These are phyloP conservation scores for Apamea monoglypha DNA, from an alignment of 2,888 invertebrate species.

Conservation along the genomic window DNA sequence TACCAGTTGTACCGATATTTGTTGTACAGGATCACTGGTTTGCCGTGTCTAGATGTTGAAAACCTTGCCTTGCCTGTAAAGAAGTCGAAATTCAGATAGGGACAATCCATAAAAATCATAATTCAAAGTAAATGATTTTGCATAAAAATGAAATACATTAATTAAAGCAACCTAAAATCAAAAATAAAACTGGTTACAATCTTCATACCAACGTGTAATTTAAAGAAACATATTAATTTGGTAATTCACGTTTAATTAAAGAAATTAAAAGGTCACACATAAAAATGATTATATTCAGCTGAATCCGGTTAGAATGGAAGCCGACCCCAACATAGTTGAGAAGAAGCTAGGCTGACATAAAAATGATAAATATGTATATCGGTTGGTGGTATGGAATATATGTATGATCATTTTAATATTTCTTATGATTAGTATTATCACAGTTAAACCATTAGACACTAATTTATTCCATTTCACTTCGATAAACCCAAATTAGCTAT, in stretches of 20 bases:
- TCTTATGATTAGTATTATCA: neutral
- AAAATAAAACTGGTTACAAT: neutral
- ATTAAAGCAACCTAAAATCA: neutral
- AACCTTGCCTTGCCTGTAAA: conserved; percentile 54
- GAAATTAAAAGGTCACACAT: neutral
- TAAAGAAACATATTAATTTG: neutral
- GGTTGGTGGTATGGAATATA: neutral
- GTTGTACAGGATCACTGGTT: conserved; percentile 54
- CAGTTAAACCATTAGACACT: neutral
- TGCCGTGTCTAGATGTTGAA: conserved; percentile 46
- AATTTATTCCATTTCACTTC: neutral
- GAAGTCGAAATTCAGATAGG: neutral
- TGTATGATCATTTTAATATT: neutral
- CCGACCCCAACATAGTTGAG: too few relatives aligned
- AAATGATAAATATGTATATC: neutral
- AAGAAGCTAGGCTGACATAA: too few relatives aligned
- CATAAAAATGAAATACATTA: neutral
- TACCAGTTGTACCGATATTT: conserved; percentile 56
- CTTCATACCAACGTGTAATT: neutral
- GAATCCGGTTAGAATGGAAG: too few relatives aligned
- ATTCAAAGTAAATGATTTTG: neutral
- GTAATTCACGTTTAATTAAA: neutral
- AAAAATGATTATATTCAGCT: neutral
- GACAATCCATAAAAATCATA: neutral
- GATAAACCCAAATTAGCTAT: neutral